phyloP scores from a whole-genome alignment of 2,888 invertebrate genomes.

The Lasiommata megera region DNA sequence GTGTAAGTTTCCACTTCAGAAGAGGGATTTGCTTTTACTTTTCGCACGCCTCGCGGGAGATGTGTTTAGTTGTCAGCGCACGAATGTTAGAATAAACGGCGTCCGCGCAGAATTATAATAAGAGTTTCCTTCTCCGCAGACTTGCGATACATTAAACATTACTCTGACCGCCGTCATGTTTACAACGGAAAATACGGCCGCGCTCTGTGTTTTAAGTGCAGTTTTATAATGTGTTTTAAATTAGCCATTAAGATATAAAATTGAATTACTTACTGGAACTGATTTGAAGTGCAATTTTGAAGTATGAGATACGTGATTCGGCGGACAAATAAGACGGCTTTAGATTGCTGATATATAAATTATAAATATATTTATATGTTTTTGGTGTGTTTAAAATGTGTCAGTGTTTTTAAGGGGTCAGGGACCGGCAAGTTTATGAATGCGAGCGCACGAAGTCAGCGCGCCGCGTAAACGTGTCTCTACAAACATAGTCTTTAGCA shows the following conservation, averaged over 20 bases:
- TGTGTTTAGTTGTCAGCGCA: conserved; percentile 65
- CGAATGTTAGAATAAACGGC: conserved; percentile 71
- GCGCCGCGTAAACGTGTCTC: conserved; percentile 66
- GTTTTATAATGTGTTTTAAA: conserved; percentile 60
- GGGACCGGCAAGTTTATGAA: conserved; percentile 64
- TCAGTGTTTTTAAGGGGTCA: conserved; percentile 66
- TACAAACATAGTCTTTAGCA: conserved; percentile 62
- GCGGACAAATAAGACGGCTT: conserved; percentile 24
- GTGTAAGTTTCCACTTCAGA: conserved; percentile 20
- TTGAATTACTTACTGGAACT: conserved; percentile 41
- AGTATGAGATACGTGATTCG: conserved; percentile 38
- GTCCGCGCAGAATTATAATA: conserved; percentile 74
- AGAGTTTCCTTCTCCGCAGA: conserved; percentile 70
- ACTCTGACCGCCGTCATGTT: conserved; percentile 67
- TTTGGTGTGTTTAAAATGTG: conserved; percentile 45
- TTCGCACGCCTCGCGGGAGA: conserved; percentile 71
- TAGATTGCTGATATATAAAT: conserved; percentile 11
- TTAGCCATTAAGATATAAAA: conserved; percentile 53
- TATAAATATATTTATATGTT: not conserved
- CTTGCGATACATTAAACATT: conserved; percentile 71
- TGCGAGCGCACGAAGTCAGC: conserved; percentile 72
- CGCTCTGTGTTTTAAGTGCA: conserved; percentile 57
- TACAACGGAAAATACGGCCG: conserved; percentile 73
- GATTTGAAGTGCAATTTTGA: conserved; percentile 37
- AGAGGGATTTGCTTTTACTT: conserved; percentile 58